Percentiles rank a stretch among this genome's conserved stretches.
phyloP scores from a whole-genome alignment of 2,113 vertebrate species.

The Hoplias malabaricus region DNA sequence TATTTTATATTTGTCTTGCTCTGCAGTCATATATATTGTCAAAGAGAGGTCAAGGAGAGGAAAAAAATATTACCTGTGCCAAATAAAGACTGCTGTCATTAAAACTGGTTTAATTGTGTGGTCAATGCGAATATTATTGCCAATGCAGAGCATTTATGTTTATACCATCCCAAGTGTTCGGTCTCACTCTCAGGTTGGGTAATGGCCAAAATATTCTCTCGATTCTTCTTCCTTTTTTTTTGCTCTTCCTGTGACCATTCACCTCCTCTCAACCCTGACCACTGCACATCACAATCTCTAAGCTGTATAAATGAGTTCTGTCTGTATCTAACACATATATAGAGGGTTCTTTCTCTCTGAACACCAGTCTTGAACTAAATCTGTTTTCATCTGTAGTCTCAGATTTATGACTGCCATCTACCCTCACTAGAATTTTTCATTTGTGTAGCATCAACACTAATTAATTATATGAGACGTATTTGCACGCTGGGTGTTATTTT shows the following conservation, averaged over 20 bases:
- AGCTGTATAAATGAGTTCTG: neutral
- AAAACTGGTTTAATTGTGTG: too few species aligned
- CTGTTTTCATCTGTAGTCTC: neutral
- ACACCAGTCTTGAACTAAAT: neutral
- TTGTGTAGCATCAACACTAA: neutral
- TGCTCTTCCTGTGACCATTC: constrained; percentile 15
- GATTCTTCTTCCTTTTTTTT: constrained; percentile 3
- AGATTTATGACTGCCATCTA: constrained; percentile 1
- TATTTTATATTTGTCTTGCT: too few species aligned
- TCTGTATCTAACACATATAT: neutral
- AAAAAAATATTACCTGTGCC: too few species aligned
- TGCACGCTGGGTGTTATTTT: neutral
- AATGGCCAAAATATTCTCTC: neutral
- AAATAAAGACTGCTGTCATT: too few species aligned
- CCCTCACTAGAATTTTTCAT: neutral
- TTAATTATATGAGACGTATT: neutral
- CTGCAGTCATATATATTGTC: too few species aligned
- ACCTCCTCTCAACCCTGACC: constrained; percentile 44
- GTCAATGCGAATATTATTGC: too few species aligned
- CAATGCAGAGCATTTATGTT: too few species aligned
- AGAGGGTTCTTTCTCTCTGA: neutral
- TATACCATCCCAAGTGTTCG: too few species aligned
- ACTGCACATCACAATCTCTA: constrained; percentile 40
- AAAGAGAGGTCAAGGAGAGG: too few species aligned
- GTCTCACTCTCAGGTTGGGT: neutral